These are phyloP conservation scores for Pseudopipra pipra DNA, from an alignment of 2,113 vertebrate species.

Conservation along the genomic window DNA sequence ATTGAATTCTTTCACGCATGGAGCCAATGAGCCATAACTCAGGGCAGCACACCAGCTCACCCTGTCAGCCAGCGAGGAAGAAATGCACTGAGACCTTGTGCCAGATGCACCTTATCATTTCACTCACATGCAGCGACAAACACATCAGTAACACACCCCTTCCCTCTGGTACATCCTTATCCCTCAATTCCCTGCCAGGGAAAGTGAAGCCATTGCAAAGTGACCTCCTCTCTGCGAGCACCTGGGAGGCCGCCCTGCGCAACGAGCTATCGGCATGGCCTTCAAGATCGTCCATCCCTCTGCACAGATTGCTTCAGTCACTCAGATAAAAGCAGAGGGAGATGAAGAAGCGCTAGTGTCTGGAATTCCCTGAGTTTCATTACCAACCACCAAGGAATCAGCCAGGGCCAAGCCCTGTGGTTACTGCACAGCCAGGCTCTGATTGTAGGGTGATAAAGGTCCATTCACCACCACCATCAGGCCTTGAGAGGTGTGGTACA, in stretches of 20 bases:
- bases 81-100: fast-evolving
- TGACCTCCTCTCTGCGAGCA: background rate
- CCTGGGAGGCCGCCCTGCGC: fast-evolving
- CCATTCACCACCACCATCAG: fast-evolving
- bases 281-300: background rate
- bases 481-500: background rate
- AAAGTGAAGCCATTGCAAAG: background rate
- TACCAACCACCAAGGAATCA: background rate
- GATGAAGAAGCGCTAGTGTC: background rate
- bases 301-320: background rate
- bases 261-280: background rate
- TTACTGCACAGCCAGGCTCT: background rate
- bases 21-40: background rate
- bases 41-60: background rate
- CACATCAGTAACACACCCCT: background rate
- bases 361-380: constrained; percentile 22
- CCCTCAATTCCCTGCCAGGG: background rate
- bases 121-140: background rate
- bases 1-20: background rate
- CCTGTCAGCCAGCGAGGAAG: background rate
- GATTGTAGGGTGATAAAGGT: background rate
- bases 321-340: constrained; percentile 9
- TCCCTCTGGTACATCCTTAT: background rate
- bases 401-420: background rate
- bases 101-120: background rate